A percentile compares a stretch with the other conserved stretches of the same genome.
phyloP scores from a whole-genome alignment of 1,140 invertebrate genomes.

The Drosophila biarmipes region DNA sequence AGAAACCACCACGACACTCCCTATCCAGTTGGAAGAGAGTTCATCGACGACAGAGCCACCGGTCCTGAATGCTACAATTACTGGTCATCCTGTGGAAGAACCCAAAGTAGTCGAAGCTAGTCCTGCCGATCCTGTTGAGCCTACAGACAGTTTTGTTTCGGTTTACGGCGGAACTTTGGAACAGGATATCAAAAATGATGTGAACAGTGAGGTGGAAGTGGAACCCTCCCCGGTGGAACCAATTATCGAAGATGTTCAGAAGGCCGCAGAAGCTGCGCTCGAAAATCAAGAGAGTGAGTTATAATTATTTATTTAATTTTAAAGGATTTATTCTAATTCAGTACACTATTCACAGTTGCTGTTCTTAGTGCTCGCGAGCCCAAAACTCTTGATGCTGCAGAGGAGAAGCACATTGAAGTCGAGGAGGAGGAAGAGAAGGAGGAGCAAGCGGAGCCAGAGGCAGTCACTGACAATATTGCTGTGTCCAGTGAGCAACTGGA shows the following conservation, averaged over 20 bases:
- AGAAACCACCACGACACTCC: slow-evolving; percentile 35
- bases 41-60: slow-evolving; percentile 1
- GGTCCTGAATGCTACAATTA: slow-evolving; percentile 14
- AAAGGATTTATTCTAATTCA: background rate
- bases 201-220: slow-evolving; percentile 69
- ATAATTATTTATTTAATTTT: too few relatives aligned
- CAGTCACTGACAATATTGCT: slow-evolving; percentile 16
- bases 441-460: slow-evolving; percentile 5
- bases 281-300: slow-evolving; percentile 14
- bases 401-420: background rate
- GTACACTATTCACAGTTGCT: background rate
- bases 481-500: slow-evolving; percentile 12
- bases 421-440: background rate
- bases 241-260: slow-evolving; percentile 14
- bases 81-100: background rate
- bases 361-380: slow-evolving; percentile 52
- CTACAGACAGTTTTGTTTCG: slow-evolving; percentile 49
- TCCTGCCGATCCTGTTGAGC: background rate
- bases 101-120: slow-evolving; percentile 2
- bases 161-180: slow-evolving; percentile 52
- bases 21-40: slow-evolving; percentile 24
- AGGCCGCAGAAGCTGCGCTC: background rate
- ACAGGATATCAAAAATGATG: slow-evolving; percentile 66
- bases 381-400: slow-evolving; percentile 42
- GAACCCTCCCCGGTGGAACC: slow-evolving; percentile 19